Conservation (phyloP, 1,140 invertebrate species). For the Drosophila orena region DNA sequence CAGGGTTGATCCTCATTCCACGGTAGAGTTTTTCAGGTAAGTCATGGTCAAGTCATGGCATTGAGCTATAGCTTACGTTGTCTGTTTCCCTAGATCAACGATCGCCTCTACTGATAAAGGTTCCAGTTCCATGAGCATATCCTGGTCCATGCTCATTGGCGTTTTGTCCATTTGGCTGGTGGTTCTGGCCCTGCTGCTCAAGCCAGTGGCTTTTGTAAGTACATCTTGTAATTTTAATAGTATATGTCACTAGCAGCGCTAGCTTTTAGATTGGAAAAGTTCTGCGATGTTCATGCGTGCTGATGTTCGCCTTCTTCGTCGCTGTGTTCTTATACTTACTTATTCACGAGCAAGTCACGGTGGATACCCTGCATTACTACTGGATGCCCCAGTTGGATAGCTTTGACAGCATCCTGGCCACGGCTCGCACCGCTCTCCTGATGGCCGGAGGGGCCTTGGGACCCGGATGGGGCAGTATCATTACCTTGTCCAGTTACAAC, state of each 20-base stretch:
- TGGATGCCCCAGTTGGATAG: conserved; percentile 49
- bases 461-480: conserved; percentile 76
- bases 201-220: conserved; percentile 65
- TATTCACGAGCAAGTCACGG: conserved; percentile 47
- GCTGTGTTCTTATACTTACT: conserved; percentile 61
- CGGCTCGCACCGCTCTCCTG: conserved; percentile 53
- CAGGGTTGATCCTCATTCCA: conserved; percentile 59
- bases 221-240: neutral
- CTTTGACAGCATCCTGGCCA: conserved; percentile 27
- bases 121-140: conserved; percentile 42
- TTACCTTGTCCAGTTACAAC: conserved; percentile 76
- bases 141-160: conserved; percentile 61
- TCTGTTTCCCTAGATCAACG: conserved; percentile 32
- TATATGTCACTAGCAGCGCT: neutral
- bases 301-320: conserved; percentile 71
- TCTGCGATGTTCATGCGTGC: conserved; percentile 63
- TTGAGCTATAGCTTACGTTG: neutral
- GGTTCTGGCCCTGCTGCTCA: conserved; percentile 54
- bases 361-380: conserved; percentile 42
- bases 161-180: conserved; percentile 66
- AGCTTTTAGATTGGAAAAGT: conserved; percentile 67
- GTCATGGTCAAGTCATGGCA: neutral
- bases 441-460: conserved; percentile 68
- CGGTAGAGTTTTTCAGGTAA: conserved; percentile 76
- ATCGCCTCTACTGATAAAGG: conserved; percentile 57